phyloP scores from a whole-genome alignment of 1,140 invertebrate species.

The Aleiodes sp. region DNA sequence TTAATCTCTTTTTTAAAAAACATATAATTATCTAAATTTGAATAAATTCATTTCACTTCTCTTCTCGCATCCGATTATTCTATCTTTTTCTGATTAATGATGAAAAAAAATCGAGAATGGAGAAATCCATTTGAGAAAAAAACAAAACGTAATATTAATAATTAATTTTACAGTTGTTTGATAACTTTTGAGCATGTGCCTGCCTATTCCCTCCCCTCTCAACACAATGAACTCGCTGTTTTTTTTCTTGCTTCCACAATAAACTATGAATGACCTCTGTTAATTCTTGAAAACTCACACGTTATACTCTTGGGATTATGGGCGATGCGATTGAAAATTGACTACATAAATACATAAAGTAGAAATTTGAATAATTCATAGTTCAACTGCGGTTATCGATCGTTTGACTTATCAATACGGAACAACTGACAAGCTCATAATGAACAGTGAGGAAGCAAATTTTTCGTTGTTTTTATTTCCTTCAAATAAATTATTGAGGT shows the following conservation, averaged over 20 bases:
- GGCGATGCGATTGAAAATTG: background rate
- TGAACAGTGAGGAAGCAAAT: too few species aligned
- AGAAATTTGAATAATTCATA: background rate
- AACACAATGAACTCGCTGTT: background rate
- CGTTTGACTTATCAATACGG: too few species aligned
- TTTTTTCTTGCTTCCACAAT: background rate
- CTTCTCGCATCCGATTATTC: too few species aligned
- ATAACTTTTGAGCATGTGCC: constrained; percentile 3
- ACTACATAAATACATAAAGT: constrained; percentile 11
- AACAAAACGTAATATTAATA: too few species aligned
- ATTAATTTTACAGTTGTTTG: background rate
- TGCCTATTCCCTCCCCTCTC: background rate
- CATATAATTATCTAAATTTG: too few species aligned
- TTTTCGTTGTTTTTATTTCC: too few species aligned
- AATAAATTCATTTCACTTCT: too few species aligned
- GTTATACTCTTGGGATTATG: constrained; percentile 3
- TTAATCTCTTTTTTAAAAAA: background rate
- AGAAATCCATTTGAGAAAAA: too few species aligned
- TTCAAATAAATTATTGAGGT: background rate
- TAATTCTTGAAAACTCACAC: background rate
- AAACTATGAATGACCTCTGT: background rate
- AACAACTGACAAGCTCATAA: too few species aligned
- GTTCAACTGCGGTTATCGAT: too few species aligned
- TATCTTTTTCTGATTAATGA: too few species aligned
- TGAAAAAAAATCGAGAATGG: too few species aligned